Evolutionary conservation across 1,140 invertebrate species (phyloP).

Genomic region (Parapsyche elsis): DNA sequence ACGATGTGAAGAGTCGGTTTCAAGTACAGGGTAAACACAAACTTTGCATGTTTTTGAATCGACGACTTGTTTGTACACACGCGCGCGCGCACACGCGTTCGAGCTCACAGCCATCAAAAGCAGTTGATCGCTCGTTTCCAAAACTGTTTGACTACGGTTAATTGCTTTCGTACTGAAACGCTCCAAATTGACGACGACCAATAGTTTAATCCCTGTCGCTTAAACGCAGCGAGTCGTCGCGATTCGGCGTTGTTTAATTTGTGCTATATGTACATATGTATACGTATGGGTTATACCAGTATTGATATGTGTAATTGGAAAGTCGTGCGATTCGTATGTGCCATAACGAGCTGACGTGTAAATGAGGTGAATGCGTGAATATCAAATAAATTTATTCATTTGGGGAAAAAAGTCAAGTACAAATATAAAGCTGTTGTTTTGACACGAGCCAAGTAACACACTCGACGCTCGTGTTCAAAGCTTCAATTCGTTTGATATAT

Average conservation of each 20-base stretch:
- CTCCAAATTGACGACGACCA: neutral
- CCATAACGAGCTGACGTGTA: no score
- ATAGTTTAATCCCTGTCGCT: no score
- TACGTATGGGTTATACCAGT: neutral
- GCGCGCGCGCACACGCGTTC: neutral
- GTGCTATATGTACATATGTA: neutral
- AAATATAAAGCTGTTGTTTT: no score
- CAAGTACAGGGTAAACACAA: slow-evolving; percentile 12
- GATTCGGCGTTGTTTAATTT: no score
- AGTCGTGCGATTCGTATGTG: no score
- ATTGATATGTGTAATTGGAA: neutral
- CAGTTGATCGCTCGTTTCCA: neutral
- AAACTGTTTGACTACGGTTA: slow-evolving; percentile 20
- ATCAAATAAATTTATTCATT: no score
- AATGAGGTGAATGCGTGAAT: no score
- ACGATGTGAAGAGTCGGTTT: neutral
- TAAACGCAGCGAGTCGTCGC: no score
- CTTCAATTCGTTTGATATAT: neutral
- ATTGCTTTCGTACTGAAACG: neutral
- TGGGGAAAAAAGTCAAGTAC: no score
- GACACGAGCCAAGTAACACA: no score
- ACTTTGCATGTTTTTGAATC: slow-evolving; percentile 9
- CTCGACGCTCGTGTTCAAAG: neutral
- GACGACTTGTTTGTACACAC: slow-evolving; percentile 18
- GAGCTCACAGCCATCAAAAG: slow-evolving; percentile 1